Evolutionary conservation across 1,140 invertebrate genomes (phyloP), one percentile per base, ranked within the genome.

Genomic region (Mya arenaria): DNA sequence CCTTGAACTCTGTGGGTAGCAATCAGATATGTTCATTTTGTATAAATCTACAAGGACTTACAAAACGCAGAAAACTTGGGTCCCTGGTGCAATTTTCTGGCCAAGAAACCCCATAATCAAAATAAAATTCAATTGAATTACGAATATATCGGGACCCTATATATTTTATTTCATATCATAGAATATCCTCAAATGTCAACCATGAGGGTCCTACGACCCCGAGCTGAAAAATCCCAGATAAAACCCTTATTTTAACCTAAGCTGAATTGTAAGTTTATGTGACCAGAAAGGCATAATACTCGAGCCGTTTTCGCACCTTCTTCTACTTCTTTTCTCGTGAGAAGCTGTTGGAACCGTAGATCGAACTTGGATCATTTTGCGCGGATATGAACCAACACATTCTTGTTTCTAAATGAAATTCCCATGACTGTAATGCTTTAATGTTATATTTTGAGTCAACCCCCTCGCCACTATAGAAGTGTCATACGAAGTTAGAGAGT

Each of bases 1-100:
- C 78, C 48, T 66, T 77, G 39, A 84, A 83, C 71, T 87, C 87
- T 87, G 62, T 6, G 69, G 52, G 19, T 23, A 34, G 56, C n/a
- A 55, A 8, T 32, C 48, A 56, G 13, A 1, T 8, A 5, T 3
- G n/a, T 15, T 19, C 37, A 3, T 28, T 34, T 23, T 28, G 19
- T 62, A 1, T 62, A 30, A 19, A 60, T 30, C 28, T 30, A 48
- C 44, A 62, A 62, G 32, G 32, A 1, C 15, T 17, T 2, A 23
- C 56, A 15, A 10, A 10, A 60, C 56, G 19, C 19, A 23, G 56
- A 23, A 60, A 15, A 8, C 10, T 60, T 23, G 44, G 25, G 8
- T 60, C 56, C 56, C 8, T 60, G 19, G 8, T 60, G 10, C 23
- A 8, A 60, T 13, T 15, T 23, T 15, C 19, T 60, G 8, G 8